Base-by-base conservation (phyloP, 2,797 vertebrate genomes). In the Neosilurus hyrtlii region DNA sequence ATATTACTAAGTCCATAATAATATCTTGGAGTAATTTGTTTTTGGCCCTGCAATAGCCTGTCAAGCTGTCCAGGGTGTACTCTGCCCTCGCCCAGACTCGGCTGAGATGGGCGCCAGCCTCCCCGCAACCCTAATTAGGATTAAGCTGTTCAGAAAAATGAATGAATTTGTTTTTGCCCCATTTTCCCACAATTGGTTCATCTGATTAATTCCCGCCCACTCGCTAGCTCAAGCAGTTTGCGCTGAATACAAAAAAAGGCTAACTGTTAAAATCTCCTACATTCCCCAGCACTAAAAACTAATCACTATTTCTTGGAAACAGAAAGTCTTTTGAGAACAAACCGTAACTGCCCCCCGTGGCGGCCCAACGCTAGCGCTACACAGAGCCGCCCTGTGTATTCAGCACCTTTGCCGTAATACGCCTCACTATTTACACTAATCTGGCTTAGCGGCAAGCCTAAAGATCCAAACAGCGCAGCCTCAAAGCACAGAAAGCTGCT, bases 401-500 rank as follows among this genome's bases (percentile, higher is more conserved):
- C 85, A 68, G 85, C 88, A 91, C 87, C 90, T 90, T 89, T 89
- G 85, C 84, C 54, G 86, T 90, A 89, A 88, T 84, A 73, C 37
- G 86, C 88, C 86, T 89, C 68, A 86, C 80, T 89, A 87, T 88
- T 80, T 80, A 86, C 84, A 83, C 76, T 87, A 90, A 91, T 92
- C 89, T 86, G 83, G 75, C 83, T 91, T 75, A 87, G 85, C 79
- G 86, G 85, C 56, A 18, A 84, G 35, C 75, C 79, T 83, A 82
- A 74, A 87, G 88, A 92, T 83, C 88, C 87, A 91, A 93, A 91
- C 91, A 90, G 88, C 90, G 56, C 78, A 78, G 66, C 89, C 88
- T 92, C 89, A 91, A 92, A 93, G 70, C 84, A 83, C 88, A 87
- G 89, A 92, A 90, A 87, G 88, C 88, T 80, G 82, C 88, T 91